Evolutionary conservation across 2,113 vertebrate species (phyloP).

Genomic region (Pterophyllum scalare): DNA sequence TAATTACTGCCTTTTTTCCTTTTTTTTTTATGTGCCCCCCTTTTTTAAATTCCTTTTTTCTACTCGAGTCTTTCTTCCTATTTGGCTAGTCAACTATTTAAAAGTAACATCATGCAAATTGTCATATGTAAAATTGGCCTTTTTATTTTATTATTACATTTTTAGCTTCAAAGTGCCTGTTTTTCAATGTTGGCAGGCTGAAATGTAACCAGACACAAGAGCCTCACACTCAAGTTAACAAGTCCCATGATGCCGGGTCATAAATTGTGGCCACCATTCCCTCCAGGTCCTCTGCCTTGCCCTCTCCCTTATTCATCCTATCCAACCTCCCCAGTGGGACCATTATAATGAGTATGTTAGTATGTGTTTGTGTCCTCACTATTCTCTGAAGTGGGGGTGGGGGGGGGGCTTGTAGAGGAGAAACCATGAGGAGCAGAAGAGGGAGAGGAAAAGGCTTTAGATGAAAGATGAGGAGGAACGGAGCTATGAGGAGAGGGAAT

Average conservation of each 20-base stretch:
- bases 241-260: slow-evolving; percentile 45
- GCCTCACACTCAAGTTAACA: slow-evolving; percentile 57
- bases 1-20: background rate
- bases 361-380: slow-evolving; percentile 43
- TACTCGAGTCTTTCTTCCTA: background rate
- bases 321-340: slow-evolving; percentile 62
- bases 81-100: slow-evolving; percentile 13
- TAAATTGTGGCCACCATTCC: slow-evolving; percentile 59
- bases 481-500: slow-evolving; percentile 46
- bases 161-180: slow-evolving; percentile 1
- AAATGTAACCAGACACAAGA: slow-evolving; percentile 39
- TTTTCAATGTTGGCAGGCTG: slow-evolving; percentile 34
- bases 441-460: slow-evolving; percentile 13
- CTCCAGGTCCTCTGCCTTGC: slow-evolving; percentile 25
- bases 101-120: background rate
- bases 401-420: background rate
- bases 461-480: slow-evolving; percentile 58
- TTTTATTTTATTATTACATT: background rate
- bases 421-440: slow-evolving; percentile 25
- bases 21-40: background rate
- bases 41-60: background rate
- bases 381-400: slow-evolving; percentile 8
- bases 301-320: slow-evolving; percentile 47
- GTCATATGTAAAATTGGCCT: background rate
- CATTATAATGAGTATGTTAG: slow-evolving; percentile 60